phyloP scores from a whole-genome alignment of 2,888 invertebrate genomes.

The Drosophila leonis region DNA sequence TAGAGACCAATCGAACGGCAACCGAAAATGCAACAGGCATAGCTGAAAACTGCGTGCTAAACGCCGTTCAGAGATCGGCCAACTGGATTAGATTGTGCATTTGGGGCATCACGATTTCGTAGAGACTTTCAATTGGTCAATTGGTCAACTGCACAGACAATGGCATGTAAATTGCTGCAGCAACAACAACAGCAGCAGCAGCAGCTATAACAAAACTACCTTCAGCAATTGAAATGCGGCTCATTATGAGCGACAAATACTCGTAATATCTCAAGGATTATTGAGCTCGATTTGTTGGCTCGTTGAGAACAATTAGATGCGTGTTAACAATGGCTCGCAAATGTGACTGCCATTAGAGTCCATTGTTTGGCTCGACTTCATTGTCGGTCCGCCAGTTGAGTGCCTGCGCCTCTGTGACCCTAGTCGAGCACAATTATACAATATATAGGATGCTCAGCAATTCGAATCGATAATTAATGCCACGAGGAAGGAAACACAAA shows the following conservation, averaged over 20 bases:
- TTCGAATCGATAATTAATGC: slow-evolving; percentile 52
- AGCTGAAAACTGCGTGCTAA: slow-evolving; percentile 45
- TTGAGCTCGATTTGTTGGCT: slow-evolving; percentile 47
- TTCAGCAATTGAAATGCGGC: slow-evolving; percentile 25
- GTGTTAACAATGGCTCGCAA: slow-evolving; percentile 44
- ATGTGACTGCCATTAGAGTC: slow-evolving; percentile 33
- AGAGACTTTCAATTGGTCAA: slow-evolving; percentile 47
- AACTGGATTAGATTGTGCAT: slow-evolving; percentile 45
- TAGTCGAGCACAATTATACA: slow-evolving; percentile 24
- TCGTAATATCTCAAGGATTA: slow-evolving; percentile 67
- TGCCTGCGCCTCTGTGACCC: slow-evolving; percentile 30
- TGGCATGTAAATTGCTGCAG: slow-evolving; percentile 62
- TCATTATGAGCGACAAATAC: slow-evolving; percentile 55
- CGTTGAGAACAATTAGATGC: slow-evolving; percentile 65
- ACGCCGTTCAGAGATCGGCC: slow-evolving; percentile 27
- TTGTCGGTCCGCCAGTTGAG: slow-evolving; percentile 16
- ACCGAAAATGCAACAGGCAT: slow-evolving; percentile 20
- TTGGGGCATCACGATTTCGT: slow-evolving; percentile 70
- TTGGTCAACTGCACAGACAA: slow-evolving; percentile 54
- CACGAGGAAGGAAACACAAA: slow-evolving; percentile 19
- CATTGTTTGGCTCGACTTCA: slow-evolving; percentile 32
- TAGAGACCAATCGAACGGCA: slow-evolving; percentile 48
- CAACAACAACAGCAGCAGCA: not conserved
- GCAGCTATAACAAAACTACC: slow-evolving; percentile 11
- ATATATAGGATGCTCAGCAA: slow-evolving; percentile 34